A percentile compares a stretch with the other conserved stretches of the same genome.
Conservation (phyloP, 2,113 vertebrate genomes). For the Clarias batrachus region DNA sequence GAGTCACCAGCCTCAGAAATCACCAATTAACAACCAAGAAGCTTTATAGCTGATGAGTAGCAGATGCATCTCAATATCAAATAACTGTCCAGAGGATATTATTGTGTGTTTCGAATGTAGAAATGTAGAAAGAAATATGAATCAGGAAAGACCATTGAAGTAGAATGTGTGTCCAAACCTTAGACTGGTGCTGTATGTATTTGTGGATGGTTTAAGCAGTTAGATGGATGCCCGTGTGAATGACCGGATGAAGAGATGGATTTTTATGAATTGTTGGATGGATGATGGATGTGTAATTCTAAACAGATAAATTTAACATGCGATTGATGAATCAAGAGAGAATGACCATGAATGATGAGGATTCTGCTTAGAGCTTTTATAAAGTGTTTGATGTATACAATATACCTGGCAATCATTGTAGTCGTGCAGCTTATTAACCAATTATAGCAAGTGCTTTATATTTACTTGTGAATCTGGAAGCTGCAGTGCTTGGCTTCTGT, state of each 20-base stretch:
- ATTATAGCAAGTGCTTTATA: neutral
- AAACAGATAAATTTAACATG: neutral
- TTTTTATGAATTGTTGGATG: neutral
- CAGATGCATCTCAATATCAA: no score
- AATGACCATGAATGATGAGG: no score
- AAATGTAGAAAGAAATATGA: no score
- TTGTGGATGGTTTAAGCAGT: no score
- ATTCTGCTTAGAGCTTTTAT: neutral
- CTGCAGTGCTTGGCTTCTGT: neutral
- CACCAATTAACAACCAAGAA: no score
- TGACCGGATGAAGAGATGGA: neutral
- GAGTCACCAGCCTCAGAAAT: no score
- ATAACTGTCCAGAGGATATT: no score
- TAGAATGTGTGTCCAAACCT: no score
- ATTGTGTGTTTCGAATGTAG: no score
- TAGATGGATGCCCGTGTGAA: neutral
- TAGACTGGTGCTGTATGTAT: neutral
- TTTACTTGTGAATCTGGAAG: neutral
- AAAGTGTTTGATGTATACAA: neutral
- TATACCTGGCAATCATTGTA: neutral
- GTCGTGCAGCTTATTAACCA: conserved; percentile 1
- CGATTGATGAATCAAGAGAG: neutral
- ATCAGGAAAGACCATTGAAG: no score
- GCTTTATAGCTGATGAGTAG: no score
- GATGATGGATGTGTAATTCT: neutral